phyloP scores from a whole-genome alignment of 2,113 vertebrate species.

The Ophiodon elongatus region DNA sequence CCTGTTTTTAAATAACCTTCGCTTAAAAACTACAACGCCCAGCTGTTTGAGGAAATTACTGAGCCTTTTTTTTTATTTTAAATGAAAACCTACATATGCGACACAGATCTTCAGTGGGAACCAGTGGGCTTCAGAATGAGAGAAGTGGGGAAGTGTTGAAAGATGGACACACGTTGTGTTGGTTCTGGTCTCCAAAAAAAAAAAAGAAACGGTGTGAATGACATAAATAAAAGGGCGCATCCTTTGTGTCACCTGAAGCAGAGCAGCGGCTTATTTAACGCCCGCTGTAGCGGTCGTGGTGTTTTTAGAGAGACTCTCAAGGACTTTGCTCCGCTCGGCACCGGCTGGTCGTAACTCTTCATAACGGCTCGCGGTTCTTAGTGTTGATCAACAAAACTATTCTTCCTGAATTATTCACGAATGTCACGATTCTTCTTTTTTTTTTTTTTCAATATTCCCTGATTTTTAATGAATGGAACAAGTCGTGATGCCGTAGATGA shows the following conservation, averaged over 20 bases:
- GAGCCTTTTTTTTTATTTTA: no score
- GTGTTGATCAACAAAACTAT: not conserved
- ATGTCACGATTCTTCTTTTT: not conserved
- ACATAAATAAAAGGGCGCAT: not conserved
- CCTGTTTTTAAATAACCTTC: no score
- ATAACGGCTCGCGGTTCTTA: not conserved
- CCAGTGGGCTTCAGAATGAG: no score
- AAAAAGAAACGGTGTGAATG: no score
- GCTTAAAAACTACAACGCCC: no score
- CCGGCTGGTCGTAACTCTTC: not conserved
- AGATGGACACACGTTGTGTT: not conserved
- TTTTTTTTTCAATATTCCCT: no score
- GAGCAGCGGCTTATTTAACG: not conserved
- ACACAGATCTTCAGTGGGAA: no score
- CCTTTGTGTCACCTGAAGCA: not conserved
- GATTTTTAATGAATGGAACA: not conserved
- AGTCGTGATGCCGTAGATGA: not conserved
- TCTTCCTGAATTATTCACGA: not conserved
- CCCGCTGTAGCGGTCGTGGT: not conserved
- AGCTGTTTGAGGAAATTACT: no score
- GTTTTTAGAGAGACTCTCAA: constrained; percentile 6
- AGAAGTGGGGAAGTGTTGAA: not conserved
- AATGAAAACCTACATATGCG: no score
- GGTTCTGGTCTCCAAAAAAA: no score
- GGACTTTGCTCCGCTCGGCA: not conserved